A percentile compares a stretch with the other conserved stretches of the same genome.
These are phyloP conservation scores for Bombus ignitus DNA, from an alignment of 1,140 invertebrate species.

Conservation along the genomic window DNA sequence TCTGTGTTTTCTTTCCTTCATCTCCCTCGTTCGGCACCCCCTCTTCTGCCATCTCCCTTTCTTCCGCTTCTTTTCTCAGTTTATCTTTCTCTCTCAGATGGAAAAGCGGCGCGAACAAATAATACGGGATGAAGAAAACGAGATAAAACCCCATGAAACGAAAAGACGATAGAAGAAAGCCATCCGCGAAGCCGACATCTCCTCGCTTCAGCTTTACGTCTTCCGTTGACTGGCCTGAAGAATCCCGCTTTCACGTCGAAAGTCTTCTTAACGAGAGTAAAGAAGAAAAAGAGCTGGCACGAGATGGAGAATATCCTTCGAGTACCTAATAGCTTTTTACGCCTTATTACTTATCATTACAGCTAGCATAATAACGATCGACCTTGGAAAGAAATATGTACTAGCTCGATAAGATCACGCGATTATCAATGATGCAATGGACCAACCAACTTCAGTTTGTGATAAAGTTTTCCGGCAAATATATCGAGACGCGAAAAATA, in stretches of 20 bases:
- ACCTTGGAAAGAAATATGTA: not conserved
- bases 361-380: conserved; percentile 10
- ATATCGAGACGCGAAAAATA: no score
- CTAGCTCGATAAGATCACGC: not conserved
- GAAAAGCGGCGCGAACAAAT: conserved; percentile 34
- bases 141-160: conserved; percentile 56
- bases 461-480: no score
- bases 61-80: not conserved
- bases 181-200: conserved; percentile 48
- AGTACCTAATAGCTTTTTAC: conserved; percentile 69
- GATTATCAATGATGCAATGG: not conserved
- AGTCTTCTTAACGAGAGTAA: conserved; percentile 45
- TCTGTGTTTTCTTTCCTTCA: not conserved
- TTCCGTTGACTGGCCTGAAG: conserved; percentile 39
- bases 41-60: not conserved
- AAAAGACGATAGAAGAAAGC: conserved; percentile 45
- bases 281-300: conserved; percentile 28
- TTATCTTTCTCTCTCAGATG: no score
- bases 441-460: not conserved
- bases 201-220: conserved; percentile 40
- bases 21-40: not conserved
- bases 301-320: conserved; percentile 48
- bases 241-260: conserved; percentile 55
- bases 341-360: conserved; percentile 68
- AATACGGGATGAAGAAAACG: conserved; percentile 53